phyloP scores from a whole-genome alignment of 2,888 invertebrate genomes.

The Idaea biselata region DNA sequence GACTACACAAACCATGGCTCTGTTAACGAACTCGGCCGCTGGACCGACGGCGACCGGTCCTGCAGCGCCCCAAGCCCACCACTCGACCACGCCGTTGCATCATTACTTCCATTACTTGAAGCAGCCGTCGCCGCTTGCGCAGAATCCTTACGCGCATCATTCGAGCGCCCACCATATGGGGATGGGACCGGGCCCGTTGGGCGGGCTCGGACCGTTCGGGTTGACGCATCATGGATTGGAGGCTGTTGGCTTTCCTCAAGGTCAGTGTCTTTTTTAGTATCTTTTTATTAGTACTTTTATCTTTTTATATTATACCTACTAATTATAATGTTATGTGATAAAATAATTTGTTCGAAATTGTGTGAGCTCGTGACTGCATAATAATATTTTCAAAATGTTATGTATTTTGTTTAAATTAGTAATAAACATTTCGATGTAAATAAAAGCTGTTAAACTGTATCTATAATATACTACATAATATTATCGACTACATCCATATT shows the following conservation, averaged over 20 bases:
- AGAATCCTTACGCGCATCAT: slow-evolving; percentile 73
- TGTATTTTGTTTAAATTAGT: too few species aligned
- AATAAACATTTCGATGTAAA: too few species aligned
- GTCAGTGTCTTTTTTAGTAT: slow-evolving; percentile 41
- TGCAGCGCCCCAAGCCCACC: slow-evolving; percentile 67
- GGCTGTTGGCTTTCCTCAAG: slow-evolving; percentile 78
- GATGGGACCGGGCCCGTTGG: slow-evolving; percentile 77
- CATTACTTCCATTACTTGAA: slow-evolving; percentile 81
- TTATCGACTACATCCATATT: neutral
- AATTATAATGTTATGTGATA: slow-evolving; percentile 3
- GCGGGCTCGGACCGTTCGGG: slow-evolving; percentile 75
- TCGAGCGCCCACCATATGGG: slow-evolving; percentile 77
- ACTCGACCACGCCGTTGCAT: slow-evolving; percentile 77
- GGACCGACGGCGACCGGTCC: slow-evolving; percentile 64
- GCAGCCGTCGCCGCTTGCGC: slow-evolving; percentile 75
- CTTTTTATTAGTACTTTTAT: neutral
- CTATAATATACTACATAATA: too few species aligned
- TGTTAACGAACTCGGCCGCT: slow-evolving; percentile 67
- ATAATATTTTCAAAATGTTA: too few species aligned
- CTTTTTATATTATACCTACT: too few species aligned
- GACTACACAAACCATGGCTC: slow-evolving; percentile 69
- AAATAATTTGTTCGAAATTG: too few species aligned
- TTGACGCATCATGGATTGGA: slow-evolving; percentile 71
- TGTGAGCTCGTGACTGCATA: too few species aligned
- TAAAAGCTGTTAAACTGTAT: too few species aligned